These are phyloP conservation scores for Hydrozoanthus tunicans DNA, from an alignment of 64 coral and sea anemone genomes.

Conservation along the genomic window DNA sequence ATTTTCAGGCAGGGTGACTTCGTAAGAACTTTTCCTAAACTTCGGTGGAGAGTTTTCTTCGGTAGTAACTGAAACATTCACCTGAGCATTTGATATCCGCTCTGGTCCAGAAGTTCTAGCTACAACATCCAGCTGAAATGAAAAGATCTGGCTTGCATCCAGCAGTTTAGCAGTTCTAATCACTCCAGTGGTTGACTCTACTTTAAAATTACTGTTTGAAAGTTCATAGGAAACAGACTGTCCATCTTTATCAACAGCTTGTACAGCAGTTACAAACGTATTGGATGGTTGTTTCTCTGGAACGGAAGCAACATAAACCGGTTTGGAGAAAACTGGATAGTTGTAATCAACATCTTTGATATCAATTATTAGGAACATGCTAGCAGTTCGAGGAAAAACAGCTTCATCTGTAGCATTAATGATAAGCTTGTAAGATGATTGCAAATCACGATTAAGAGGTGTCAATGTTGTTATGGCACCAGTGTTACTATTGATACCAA, in stretches of 20 bases:
- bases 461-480: constrained; percentile 49
- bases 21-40: background rate
- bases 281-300: constrained; percentile 8
- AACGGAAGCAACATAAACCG: constrained; percentile 63
- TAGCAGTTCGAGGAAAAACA: constrained; percentile 67
- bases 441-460: constrained; percentile 70
- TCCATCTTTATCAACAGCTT: constrained; percentile 42
- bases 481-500: constrained; percentile 65
- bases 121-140: constrained; percentile 21
- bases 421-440: constrained; percentile 62
- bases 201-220: constrained; percentile 13
- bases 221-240: constrained; percentile 24
- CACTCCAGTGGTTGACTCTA: constrained; percentile 53
- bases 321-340: constrained; percentile 71
- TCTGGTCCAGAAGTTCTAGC: background rate
- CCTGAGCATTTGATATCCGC: constrained; percentile 16
- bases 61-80: constrained; percentile 41
- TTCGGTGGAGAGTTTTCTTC: constrained; percentile 27
- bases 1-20: constrained; percentile 31
- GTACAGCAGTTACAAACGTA: constrained; percentile 45
- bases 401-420: constrained; percentile 81
- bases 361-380: constrained; percentile 77
- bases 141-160: background rate
- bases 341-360: constrained; percentile 68
- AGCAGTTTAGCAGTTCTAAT: constrained; percentile 20